Conservation (phyloP, 2,797 vertebrate genomes). For the Danio tinwini region DNA sequence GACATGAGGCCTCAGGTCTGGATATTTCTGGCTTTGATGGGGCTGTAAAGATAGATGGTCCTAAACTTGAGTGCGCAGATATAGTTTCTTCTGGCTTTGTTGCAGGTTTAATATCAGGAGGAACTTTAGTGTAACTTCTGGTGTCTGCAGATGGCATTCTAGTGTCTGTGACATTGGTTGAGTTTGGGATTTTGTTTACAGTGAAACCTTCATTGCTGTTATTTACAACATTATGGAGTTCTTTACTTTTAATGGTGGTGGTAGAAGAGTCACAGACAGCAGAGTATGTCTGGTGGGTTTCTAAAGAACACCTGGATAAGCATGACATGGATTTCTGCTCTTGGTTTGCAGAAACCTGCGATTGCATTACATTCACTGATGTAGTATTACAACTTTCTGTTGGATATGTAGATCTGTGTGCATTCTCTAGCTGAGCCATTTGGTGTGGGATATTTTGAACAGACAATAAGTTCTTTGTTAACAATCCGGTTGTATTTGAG, state of each 20-base stretch:
- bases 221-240: slow-evolving; percentile 3
- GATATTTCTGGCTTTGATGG: slow-evolving; percentile 15
- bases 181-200: slow-evolving; percentile 49
- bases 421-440: slow-evolving; percentile 37
- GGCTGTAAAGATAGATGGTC: slow-evolving; percentile 7
- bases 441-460: slow-evolving; percentile 52
- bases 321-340: slow-evolving; percentile 23
- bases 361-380: neutral
- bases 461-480: slow-evolving; percentile 41
- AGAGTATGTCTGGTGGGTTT: neutral
- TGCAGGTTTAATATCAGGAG: slow-evolving; percentile 39
- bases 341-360: neutral
- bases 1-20: neutral
- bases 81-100: slow-evolving; percentile 8
- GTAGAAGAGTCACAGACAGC: neutral
- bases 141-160: slow-evolving; percentile 41
- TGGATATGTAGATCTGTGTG: slow-evolving; percentile 45
- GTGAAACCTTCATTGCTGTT: slow-evolving; percentile 46
- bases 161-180: slow-evolving; percentile 39
- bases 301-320: neutral
- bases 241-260: neutral
- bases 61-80: neutral
- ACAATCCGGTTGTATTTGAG: slow-evolving; percentile 45
- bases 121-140: slow-evolving; percentile 27
- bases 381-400: slow-evolving; percentile 27